Conservation (phyloP, 2,797 vertebrate genomes). For the Eulemur coronatus region DNA sequence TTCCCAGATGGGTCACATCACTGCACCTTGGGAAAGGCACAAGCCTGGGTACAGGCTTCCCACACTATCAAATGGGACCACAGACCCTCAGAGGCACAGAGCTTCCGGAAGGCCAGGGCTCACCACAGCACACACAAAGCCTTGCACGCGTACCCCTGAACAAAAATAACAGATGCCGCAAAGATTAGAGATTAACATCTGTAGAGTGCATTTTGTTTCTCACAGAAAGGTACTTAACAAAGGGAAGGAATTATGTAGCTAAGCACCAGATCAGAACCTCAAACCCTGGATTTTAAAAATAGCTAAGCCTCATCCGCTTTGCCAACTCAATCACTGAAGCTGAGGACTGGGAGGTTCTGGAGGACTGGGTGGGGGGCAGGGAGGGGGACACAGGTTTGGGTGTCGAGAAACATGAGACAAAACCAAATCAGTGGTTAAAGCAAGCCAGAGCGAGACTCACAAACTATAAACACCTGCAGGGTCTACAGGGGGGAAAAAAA, state of each 20-base stretch:
- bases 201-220: background rate
- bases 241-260: constrained; percentile 60
- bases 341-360: background rate
- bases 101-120: background rate
- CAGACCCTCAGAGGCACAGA: background rate
- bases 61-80: too few relatives aligned
- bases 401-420: background rate
- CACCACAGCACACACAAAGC: background rate
- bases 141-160: background rate
- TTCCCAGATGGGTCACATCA: fast-evolving
- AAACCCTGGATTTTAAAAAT: constrained; percentile 65
- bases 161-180: constrained; percentile 43
- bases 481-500: background rate
- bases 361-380: fast-evolving
- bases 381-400: background rate
- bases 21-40: background rate
- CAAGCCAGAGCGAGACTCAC: background rate
- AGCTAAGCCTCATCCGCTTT: constrained; percentile 62
- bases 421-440: background rate
- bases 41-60: background rate
- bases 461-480: background rate
- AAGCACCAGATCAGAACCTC: constrained; percentile 60
- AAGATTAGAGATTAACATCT: constrained; percentile 46
- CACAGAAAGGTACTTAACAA: constrained; percentile 49
- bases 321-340: constrained; percentile 40